Evolutionary conservation across 2,888 invertebrate species (phyloP).

Genomic region (Clitarchus hookeri): DNA sequence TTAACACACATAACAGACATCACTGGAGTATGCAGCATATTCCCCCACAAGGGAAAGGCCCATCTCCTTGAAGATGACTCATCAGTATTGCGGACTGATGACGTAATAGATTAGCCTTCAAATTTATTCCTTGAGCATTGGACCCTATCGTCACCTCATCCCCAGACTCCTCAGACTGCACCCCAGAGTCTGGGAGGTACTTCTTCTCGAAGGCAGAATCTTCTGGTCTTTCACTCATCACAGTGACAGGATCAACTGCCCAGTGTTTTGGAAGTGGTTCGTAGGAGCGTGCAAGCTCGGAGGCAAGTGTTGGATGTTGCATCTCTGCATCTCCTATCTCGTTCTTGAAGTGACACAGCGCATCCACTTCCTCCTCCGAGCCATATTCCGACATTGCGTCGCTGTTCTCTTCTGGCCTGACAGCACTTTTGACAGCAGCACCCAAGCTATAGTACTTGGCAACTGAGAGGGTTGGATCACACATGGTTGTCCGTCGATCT

Average conservation of each 20-base stretch:
- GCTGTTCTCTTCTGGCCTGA: constrained; percentile 11
- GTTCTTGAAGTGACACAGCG: constrained; percentile 31
- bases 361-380: constrained; percentile 32
- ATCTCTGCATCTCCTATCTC: constrained; percentile 29
- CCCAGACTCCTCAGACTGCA: constrained; percentile 22
- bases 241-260: constrained; percentile 22
- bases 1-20: constrained; percentile 24
- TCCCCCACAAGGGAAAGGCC: constrained; percentile 40
- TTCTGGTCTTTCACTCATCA: constrained; percentile 23
- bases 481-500: constrained; percentile 33
- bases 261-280: constrained; percentile 32
- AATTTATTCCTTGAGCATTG: background rate
- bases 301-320: constrained; percentile 27
- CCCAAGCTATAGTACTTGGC: constrained; percentile 41
- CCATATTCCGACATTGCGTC: background rate
- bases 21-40: constrained; percentile 41
- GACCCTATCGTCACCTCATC: constrained; percentile 20
- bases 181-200: constrained; percentile 17
- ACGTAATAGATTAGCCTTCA: constrained; percentile 5
- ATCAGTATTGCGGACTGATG: constrained; percentile 33
- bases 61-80: constrained; percentile 36
- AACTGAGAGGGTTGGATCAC: constrained; percentile 39
- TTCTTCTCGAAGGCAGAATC: background rate
- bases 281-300: constrained; percentile 29
- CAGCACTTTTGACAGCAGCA: background rate